Evolutionary conservation across 2,113 vertebrate species (phyloP).

Genomic region (Dolichotis patagonum): DNA sequence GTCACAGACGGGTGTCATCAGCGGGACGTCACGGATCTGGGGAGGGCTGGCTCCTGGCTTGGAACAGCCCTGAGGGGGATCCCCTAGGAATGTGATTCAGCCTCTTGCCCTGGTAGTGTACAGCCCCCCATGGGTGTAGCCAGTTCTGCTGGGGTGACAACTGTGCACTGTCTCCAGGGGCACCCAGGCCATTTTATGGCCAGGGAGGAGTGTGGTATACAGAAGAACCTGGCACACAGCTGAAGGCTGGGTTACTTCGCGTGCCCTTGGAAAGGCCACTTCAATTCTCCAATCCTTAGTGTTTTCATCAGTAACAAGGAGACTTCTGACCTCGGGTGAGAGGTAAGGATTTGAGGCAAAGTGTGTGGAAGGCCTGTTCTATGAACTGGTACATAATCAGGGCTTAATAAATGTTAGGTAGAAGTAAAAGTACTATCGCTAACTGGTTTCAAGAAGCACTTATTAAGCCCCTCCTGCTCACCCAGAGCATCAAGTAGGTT

Average conservation of each 20-base stretch:
- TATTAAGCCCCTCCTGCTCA: not conserved
- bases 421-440: not conserved
- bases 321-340: not conserved
- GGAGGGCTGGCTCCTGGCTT: not conserved
- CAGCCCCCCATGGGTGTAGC: not conserved
- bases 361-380: not conserved
- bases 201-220: not conserved
- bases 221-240: not conserved
- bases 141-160: not conserved
- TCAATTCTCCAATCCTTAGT: not conserved
- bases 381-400: not conserved
- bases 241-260: not conserved
- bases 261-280: not conserved
- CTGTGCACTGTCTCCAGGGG: not conserved
- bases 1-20: not conserved
- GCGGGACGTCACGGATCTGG: accelerated
- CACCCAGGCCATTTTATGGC: not conserved
- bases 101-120: not conserved
- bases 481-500: not conserved
- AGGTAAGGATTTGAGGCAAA: not conserved
- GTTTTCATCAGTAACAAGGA: not conserved
- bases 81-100: not conserved
- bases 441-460: not conserved
- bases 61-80: not conserved
- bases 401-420: not conserved